Evolutionary conservation across 1,140 invertebrate species (phyloP).

Genomic region (Plutomurus gul): DNA sequence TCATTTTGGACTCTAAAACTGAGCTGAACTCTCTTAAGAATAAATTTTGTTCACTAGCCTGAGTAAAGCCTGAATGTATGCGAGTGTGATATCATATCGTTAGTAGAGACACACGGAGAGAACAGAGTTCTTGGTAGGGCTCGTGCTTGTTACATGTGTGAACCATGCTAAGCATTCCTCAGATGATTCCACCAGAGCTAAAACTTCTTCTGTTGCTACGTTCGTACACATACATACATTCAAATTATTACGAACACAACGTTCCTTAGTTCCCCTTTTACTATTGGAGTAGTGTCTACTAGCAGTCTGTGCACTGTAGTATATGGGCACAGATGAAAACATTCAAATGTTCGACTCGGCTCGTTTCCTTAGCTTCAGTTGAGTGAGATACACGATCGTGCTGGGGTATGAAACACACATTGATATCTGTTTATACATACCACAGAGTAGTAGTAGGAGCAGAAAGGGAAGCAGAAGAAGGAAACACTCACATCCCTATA

Average conservation of each 20-base stretch:
- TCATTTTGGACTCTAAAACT: neutral
- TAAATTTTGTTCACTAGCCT: neutral
- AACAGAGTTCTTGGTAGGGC: neutral
- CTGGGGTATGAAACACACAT: too few species aligned
- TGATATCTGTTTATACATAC: neutral
- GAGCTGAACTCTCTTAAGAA: slow-evolving; percentile 4
- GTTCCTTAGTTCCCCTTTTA: too few species aligned
- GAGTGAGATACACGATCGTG: neutral
- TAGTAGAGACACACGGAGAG: neutral
- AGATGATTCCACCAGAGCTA: neutral
- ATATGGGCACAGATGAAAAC: too few species aligned
- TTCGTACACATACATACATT: too few species aligned
- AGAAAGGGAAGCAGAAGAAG: neutral
- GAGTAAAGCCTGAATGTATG: neutral
- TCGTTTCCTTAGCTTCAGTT: neutral
- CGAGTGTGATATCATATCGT: neutral
- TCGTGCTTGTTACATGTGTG: neutral
- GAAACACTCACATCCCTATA: neutral
- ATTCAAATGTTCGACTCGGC: too few species aligned
- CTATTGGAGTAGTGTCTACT: too few species aligned
- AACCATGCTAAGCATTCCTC: neutral
- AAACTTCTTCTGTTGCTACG: too few species aligned
- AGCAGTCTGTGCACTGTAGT: too few species aligned
- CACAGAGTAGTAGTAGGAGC: too few species aligned
- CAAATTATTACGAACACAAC: too few species aligned